A percentile compares a stretch with the other conserved stretches of the same genome.
Conservation (phyloP, 2,113 vertebrate genomes). For the Saccopteryx bilineata region DNA sequence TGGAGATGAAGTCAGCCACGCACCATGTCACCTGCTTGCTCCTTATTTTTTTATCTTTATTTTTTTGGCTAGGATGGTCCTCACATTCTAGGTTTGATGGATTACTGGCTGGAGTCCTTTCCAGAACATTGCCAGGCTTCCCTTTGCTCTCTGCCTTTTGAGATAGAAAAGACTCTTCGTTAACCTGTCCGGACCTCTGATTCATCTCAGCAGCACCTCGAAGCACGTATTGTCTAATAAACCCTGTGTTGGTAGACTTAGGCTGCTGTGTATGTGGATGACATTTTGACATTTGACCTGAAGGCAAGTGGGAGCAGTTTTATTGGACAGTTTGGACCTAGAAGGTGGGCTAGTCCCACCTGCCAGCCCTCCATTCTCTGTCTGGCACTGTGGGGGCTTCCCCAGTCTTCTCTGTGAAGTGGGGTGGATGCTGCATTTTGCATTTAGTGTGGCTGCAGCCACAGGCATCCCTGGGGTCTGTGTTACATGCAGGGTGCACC, state of each 20-base stretch:
- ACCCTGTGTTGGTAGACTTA: neutral
- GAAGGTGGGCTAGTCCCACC: neutral
- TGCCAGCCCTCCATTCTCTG: neutral
- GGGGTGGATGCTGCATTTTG: neutral
- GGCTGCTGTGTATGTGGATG: neutral
- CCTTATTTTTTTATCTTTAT: no score
- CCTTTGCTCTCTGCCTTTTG: neutral
- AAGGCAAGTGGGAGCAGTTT: neutral
- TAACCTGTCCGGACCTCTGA: neutral
- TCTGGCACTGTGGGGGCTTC: neutral
- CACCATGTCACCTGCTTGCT: neutral
- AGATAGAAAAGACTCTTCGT: neutral
- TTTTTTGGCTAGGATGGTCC: neutral
- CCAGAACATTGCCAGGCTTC: neutral
- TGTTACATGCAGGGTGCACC: neutral
- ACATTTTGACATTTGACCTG: slow-evolving; percentile 7
- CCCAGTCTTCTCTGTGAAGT: neutral
- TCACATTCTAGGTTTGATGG: neutral
- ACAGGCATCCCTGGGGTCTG: neutral
- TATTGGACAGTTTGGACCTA: neutral
- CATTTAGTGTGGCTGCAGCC: neutral
- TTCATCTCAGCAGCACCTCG: neutral
- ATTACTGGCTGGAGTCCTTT: neutral
- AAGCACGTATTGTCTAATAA: neutral
- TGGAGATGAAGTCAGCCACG: neutral